Evolutionary conservation across 1,140 invertebrate species (phyloP).

Genomic region (Saccostrea glomerata): DNA sequence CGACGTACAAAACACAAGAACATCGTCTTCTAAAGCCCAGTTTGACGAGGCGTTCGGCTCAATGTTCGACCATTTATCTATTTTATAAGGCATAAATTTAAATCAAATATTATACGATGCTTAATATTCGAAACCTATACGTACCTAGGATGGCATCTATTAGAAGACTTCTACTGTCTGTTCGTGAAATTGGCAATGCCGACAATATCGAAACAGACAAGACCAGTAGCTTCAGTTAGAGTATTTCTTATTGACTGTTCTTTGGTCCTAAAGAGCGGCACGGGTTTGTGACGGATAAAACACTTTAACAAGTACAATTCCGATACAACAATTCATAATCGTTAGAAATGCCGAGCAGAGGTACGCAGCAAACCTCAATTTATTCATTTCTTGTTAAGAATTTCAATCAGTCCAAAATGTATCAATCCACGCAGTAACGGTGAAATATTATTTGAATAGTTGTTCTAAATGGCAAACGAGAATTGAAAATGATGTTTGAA

Average conservation of each 20-base stretch:
- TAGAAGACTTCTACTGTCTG: not conserved
- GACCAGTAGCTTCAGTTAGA: not conserved
- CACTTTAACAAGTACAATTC: constrained; percentile 10
- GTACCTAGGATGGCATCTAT: not conserved
- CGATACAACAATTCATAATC: constrained; percentile 1
- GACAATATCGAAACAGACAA: too few relatives aligned
- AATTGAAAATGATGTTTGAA: constrained; percentile 37
- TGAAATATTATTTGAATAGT: constrained; percentile 27
- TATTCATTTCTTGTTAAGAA: constrained; percentile 26
- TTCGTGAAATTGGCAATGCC: not conserved
- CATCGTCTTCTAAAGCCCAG: not conserved
- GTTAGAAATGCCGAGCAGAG: not conserved
- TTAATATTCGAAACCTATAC: constrained; percentile 26
- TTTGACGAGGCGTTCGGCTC: not conserved
- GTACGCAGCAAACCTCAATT: constrained; percentile 2
- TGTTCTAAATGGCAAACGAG: constrained; percentile 36
- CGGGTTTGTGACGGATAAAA: constrained; percentile 22
- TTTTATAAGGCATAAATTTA: constrained; percentile 36
- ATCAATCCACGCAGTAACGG: not conserved
- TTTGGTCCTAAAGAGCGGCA: not conserved
- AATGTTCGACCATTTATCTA: constrained; percentile 34
- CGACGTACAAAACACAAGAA: constrained; percentile 10
- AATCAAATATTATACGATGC: constrained; percentile 32
- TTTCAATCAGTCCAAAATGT: constrained; percentile 32
- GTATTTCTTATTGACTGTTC: constrained; percentile 17